Base-by-base conservation (phyloP, 2,888 invertebrate genomes). In the Gymnoscelis rufifasciata region DNA sequence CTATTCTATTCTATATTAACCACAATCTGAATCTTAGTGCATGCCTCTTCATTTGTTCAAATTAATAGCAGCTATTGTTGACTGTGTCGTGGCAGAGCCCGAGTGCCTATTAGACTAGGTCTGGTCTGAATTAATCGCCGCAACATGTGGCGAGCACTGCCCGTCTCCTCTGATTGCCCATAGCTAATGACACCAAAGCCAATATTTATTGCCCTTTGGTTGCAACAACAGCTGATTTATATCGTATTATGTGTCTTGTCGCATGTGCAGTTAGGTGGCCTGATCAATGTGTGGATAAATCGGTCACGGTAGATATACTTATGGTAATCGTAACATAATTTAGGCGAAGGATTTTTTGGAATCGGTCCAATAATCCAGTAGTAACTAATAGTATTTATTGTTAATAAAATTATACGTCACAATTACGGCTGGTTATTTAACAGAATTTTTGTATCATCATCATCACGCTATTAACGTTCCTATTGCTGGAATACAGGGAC, bases 121-220 rank as follows among this genome's bases (percentile, higher is more conserved):
- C 26, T 31, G 45, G 42, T 41, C 42, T 38, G 41, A 42, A 50
- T 50, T 45, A 42, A 50, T 50, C 42, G 50, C 35, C 42, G 50
- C 42, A 50, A 42, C 50, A 50, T 46, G 45, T 50, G 49, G 41
- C 33, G 41, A 26, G 45, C 19, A 10, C 38, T 11, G 35, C 45
- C 37, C 39, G 44, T 44, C 38, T 38, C 45, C 44, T 45, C 38
- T 38, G 43, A 44, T 44, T 40, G 38, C 42, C 38, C 30, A 43
- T 45, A 29, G 42, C 35, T 50, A 50, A 50, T 45, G 45, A 50
- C 45, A 30, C 30, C 45, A 27, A 38, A 33, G 30, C 50, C 35
- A 27, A 30, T 50, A 42, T 50, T 50, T 50, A 50, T 50, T 31
- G 30, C 36, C 23, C 36, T 28, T 23, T 29, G 30, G 12, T 11